Percentiles rank a stretch among this genome's conserved stretches.
These are phyloP conservation scores for Sylvia borin DNA, from an alignment of 2,797 vertebrate genomes.

Conservation along the genomic window DNA sequence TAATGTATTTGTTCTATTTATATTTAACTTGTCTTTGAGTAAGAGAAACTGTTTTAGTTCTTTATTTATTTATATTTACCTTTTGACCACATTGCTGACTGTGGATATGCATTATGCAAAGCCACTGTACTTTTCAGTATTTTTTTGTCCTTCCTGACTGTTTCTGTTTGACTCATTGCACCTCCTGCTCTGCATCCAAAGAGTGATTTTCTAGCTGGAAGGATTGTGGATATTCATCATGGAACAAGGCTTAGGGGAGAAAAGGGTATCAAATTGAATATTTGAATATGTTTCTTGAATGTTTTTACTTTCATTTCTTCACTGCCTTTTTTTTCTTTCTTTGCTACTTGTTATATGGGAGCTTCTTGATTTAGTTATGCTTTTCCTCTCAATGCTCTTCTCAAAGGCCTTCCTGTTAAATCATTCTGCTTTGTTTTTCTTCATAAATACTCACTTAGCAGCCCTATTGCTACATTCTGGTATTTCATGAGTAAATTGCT, in stretches of 20 bases:
- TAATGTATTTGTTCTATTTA: not conserved
- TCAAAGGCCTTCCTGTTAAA: not conserved
- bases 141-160: not conserved
- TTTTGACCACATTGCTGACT: constrained; percentile 21
- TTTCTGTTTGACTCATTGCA: not conserved
- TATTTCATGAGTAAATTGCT: not conserved
- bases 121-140: not conserved
- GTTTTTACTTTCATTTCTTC: not conserved
- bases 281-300: not conserved
- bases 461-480: not conserved
- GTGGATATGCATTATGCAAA: not conserved
- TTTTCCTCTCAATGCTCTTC: not conserved
- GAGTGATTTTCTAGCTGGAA: not conserved
- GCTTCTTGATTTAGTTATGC: not conserved
- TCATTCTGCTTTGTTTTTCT: not conserved
- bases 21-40: constrained; percentile 33
- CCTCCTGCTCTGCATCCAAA: constrained; percentile 39
- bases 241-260: not conserved
- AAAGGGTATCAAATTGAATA: not conserved
- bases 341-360: not conserved
- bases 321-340: not conserved
- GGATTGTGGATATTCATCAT: not conserved
- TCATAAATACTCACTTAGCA: not conserved
- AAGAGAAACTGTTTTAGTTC: constrained; percentile 47
- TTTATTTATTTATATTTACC: constrained; percentile 12